Evolutionary conservation across 2,113 vertebrate species (phyloP), one percentile per base, ranked within the genome.

Genomic region (Saimiri boliviensis): DNA sequence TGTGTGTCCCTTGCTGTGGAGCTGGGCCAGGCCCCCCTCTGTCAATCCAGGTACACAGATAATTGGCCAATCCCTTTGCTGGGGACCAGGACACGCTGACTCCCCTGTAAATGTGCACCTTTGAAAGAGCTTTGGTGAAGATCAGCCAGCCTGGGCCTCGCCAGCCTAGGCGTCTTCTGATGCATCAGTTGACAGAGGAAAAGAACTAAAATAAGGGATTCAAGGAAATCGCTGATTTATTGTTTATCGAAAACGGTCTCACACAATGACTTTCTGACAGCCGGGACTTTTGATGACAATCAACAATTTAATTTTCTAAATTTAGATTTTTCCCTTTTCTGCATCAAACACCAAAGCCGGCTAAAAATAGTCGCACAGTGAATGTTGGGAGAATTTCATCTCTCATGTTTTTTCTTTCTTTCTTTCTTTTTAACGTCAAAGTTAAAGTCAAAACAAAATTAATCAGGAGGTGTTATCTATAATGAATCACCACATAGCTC

Each of bases 381-480:
- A 89, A 94, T 95, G 30, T 98, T 93, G 95, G 89, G 95, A 82
- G 94, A 80, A 86, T 91, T 98, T 98, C 94, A 90, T 94, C 58
- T 63, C 94, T 97, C 94, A 89, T 77, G 89, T 95, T 92, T 94
- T 98, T 97, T 98, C 93, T 92, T 92, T 94, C 97, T 97, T 98
- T 96, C 95, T 97, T 32, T 30, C 27, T 32, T 89, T 87, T 81
- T 80, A 80, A 96, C 93, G 96, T 98, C 35, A 79, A 97, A 97
- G 96, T 98, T 98, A 97, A 98, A 99, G 98, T 98, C 97, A 98
- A 98, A 98, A 98, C 97, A 99, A 98, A 98, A 98, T 98, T 98
- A 98, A 98, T 98, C 96, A 32, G 97, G 95, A 97, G 97, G 87
- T 97, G 97, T 98, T 98, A 99, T 99, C 98, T 98, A 97, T 98